Conservation (phyloP, 2,888 invertebrate genomes). For the Ctenicera cuprea region DNA sequence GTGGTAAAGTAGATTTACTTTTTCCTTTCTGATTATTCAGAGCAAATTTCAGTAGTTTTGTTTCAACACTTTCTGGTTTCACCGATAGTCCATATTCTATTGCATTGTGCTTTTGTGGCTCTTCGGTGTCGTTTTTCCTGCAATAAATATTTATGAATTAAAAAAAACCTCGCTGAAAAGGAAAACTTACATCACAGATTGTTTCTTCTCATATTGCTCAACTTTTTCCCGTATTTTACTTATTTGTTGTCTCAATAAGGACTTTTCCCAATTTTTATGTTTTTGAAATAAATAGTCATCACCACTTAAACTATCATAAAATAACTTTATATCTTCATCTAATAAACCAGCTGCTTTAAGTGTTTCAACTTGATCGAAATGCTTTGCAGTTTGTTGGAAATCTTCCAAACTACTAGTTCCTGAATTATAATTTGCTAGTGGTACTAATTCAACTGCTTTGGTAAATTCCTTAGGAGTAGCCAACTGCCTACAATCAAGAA, state of each 20-base stretch:
- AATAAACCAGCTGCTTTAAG: conserved; percentile 74
- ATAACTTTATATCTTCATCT: conserved; percentile 74
- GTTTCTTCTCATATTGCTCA: conserved; percentile 30
- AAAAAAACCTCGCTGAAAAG: not conserved
- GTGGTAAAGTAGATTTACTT: conserved; percentile 57
- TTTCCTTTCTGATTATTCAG: conserved; percentile 53
- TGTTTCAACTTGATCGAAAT: conserved; percentile 71
- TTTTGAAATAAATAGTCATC: conserved; percentile 62
- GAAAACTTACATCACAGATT: conserved; percentile 25
- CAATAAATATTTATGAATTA: too few species aligned
- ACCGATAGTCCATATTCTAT: conserved; percentile 61
- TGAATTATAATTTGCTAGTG: conserved; percentile 66
- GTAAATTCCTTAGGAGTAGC: conserved; percentile 56
- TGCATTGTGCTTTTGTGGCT: not conserved
- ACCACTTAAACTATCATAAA: conserved; percentile 73
- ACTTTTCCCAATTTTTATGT: conserved; percentile 64
- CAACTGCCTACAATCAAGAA: conserved; percentile 58
- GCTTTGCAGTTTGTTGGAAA: conserved; percentile 71
- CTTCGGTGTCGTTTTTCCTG: not conserved
- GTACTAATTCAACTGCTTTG: conserved; percentile 59
- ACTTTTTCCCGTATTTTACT: conserved; percentile 53
- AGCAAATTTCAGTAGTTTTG: conserved; percentile 66
- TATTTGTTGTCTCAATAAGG: conserved; percentile 54
- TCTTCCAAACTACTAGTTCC: conserved; percentile 73
- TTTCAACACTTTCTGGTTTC: conserved; percentile 67